Conservation (phyloP, 2,113 vertebrate species). For the Pardalotus punctatus region DNA sequence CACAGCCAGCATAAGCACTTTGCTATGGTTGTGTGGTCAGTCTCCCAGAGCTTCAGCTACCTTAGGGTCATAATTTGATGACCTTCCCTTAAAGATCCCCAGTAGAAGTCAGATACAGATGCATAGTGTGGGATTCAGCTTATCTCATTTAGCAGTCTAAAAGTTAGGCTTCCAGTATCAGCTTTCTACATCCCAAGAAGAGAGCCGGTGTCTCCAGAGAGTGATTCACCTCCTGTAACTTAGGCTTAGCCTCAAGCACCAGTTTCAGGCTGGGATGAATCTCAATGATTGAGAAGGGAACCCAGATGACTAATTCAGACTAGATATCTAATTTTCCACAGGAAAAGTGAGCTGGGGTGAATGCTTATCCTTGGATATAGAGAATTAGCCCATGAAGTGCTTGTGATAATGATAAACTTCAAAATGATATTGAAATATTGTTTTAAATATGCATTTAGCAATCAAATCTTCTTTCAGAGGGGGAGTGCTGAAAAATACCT, state of each 20-base stretch:
- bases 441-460: constrained; percentile 57
- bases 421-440: constrained; percentile 56
- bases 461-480: constrained; percentile 21
- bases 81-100: background rate
- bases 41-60: background rate
- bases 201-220: background rate
- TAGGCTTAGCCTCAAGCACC: background rate
- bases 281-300: background rate
- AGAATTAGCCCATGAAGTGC: constrained; percentile 38
- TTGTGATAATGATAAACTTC: constrained; percentile 34
- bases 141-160: background rate
- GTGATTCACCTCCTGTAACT: constrained; percentile 35
- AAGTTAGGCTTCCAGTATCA: background rate
- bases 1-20: background rate
- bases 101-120: background rate
- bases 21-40: background rate
- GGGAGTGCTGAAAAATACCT: constrained; percentile 33
- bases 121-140: background rate
- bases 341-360: background rate
- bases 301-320: constrained; percentile 45
- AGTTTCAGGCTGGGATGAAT: constrained; percentile 24
- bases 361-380: constrained; percentile 3
- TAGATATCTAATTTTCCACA: constrained; percentile 38
- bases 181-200: background rate
- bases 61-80: background rate